Conservation (phyloP, 2,113 vertebrate species). For the Micromys minutus region DNA sequence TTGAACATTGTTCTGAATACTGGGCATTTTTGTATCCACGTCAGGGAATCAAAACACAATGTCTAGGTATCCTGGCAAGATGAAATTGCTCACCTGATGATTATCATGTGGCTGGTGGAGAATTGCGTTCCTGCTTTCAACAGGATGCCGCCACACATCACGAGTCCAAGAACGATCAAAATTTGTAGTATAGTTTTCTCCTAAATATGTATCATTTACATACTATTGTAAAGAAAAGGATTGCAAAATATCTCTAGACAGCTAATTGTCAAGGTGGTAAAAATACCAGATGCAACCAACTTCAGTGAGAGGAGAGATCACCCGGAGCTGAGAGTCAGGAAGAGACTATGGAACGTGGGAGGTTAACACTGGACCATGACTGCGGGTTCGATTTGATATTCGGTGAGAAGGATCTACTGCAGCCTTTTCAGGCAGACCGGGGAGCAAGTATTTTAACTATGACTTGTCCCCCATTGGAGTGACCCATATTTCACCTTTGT, state of each 20-base stretch:
- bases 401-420: neutral
- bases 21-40: neutral
- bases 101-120: fast-evolving
- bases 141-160: neutral
- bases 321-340: neutral
- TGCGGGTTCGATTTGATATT: neutral
- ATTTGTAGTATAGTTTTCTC: neutral
- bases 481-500: neutral
- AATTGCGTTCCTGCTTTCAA: neutral
- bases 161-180: neutral
- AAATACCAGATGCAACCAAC: neutral
- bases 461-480: neutral
- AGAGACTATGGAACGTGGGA: neutral
- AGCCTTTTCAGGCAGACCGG: neutral
- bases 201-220: neutral
- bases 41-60: neutral
- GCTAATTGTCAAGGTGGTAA: neutral
- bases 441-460: neutral
- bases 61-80: no score
- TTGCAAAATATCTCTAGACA: neutral
- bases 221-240: neutral
- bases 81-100: no score
- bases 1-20: neutral
- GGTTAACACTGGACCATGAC: neutral
- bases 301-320: neutral